Evolutionary conservation across 1,140 invertebrate genomes (phyloP), one percentile per base, ranked within the genome.

Genomic region (Orchesella cincta): DNA sequence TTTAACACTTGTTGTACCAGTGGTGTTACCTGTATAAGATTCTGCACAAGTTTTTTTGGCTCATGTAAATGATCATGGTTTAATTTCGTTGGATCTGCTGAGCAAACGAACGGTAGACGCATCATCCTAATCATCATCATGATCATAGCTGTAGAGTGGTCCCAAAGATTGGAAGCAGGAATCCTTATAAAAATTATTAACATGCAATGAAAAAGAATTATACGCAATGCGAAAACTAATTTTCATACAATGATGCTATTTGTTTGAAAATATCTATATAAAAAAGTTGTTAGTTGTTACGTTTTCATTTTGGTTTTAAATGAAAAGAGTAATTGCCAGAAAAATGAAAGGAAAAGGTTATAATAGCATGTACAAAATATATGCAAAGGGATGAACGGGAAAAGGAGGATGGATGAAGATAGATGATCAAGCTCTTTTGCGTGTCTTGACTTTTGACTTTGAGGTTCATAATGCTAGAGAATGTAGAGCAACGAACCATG

Each of bases 401-500:
- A 57, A 57, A n/a, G 14, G 52, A 12, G 8, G 52, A 57, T 18
- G 39, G 39, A 5, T 46, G 39, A 8, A 8, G 5, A 18, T 18
- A 18, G 39, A 8, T 5, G 5, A 46, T 46, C 52, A 57, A 14
- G 52, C 5, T 18, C 23, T n/a, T 26, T 23, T 57, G 14, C 52
- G 23, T n/a, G 14, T 57, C 23, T 18, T 57, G 14, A 57, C 14
- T 26, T 57, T 57, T 57, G 52, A 57, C 52, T 26, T 57, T 57
- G 52, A 23, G 23, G 52, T 57, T 23, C 52, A 57, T 14, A 57
- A 57, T 18, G 23, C 23, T 26, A 23, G 23, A 5, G 23, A 57
- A 57, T 57, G 8, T 57, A 57, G 52, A 57, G 14, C 52, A 57
- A 57, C 52, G 52, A 57, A 57, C 52, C 52, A 57, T 57, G 52